phyloP scores from a whole-genome alignment of 2,113 vertebrate species.

The Sturnira hondurensis region DNA sequence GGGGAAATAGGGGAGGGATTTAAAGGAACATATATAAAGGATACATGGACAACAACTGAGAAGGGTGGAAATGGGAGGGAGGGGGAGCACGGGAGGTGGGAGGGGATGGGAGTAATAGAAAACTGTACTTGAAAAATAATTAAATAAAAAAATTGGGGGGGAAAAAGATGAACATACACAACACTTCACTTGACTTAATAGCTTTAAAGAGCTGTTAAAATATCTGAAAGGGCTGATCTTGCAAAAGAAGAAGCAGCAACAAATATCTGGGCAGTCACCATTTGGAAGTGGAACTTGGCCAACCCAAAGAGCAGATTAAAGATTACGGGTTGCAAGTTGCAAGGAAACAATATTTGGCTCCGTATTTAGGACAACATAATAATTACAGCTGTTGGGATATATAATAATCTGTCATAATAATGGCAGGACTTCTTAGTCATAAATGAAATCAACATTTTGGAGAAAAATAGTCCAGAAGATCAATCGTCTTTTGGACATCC shows the following conservation, averaged over 20 bases:
- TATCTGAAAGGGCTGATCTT: neutral
- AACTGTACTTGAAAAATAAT: too few relatives aligned
- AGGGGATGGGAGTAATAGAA: too few relatives aligned
- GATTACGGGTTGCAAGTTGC: neutral
- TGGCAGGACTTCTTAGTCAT: neutral
- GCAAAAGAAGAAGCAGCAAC: neutral
- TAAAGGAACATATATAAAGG: too few relatives aligned
- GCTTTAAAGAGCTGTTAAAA: neutral
- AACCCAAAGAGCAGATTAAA: neutral
- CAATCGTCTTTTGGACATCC: neutral
- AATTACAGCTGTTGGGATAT: neutral
- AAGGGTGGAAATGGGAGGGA: too few relatives aligned
- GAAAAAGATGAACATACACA: neutral
- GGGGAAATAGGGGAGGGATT: too few relatives aligned
- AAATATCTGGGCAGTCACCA: neutral
- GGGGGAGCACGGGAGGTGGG: too few relatives aligned
- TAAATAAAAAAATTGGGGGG: too few relatives aligned
- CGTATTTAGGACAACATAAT: neutral
- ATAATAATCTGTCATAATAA: neutral
- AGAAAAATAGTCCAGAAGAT: neutral
- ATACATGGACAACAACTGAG: too few relatives aligned
- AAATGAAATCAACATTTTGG: neutral
- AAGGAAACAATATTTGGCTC: neutral
- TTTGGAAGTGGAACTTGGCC: neutral
- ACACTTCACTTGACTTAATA: neutral